These are phyloP conservation scores for Pelodiscus sinensis DNA, from an alignment of 2,113 vertebrate species.

Conservation along the genomic window DNA sequence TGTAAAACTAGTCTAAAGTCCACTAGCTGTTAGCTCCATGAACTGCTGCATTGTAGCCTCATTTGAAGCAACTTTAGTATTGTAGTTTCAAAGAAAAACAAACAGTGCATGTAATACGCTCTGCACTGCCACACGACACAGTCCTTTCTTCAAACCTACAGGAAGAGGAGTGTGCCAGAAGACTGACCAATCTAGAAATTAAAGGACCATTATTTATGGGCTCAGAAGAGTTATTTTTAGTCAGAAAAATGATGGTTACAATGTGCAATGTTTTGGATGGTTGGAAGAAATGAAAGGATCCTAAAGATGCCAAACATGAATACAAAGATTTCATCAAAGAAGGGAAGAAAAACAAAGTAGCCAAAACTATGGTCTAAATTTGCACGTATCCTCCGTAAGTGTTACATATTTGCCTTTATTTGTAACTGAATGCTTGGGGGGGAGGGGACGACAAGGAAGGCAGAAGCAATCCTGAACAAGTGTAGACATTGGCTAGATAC, in stretches of 20 bases:
- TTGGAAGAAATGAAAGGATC: neutral
- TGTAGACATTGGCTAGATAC: neutral
- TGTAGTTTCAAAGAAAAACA: neutral
- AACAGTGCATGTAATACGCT: neutral
- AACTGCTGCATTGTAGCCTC: neutral
- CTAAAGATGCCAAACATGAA: accelerated
- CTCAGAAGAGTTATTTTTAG: neutral
- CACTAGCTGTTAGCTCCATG: neutral
- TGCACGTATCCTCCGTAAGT: neutral
- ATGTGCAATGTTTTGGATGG: neutral
- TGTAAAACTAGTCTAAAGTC: neutral
- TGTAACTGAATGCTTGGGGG: neutral
- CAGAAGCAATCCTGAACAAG: neutral
- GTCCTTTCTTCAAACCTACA: neutral
- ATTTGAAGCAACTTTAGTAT: neutral
- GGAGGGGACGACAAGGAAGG: too few relatives aligned
- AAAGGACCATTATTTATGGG: neutral
- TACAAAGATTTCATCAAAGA: neutral
- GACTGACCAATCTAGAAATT: accelerated
- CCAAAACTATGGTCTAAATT: neutral
- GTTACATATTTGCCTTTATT: neutral
- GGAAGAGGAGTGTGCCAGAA: neutral
- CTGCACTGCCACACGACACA: neutral
- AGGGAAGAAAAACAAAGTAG: neutral
- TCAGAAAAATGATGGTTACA: neutral